These are phyloP conservation scores for Agrochola macilenta DNA, from an alignment of 2,888 invertebrate genomes.

Conservation along the genomic window DNA sequence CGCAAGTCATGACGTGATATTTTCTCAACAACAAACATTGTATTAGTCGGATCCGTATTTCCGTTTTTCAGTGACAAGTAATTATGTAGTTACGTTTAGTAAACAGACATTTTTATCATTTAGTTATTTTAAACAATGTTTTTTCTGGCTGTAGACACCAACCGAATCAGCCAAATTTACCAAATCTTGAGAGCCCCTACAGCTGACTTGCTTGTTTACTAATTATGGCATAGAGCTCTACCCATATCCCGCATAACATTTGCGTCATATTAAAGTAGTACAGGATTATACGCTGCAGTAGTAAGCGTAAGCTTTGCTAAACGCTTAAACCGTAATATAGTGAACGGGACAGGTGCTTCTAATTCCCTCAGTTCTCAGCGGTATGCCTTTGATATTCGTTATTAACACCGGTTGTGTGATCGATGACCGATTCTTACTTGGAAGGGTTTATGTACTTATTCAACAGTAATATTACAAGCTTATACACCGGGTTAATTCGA, in stretches of 20 bases:
- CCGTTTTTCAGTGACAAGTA: not conserved
- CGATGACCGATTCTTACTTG: slow-evolving; percentile 28
- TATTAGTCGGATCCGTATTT: not conserved
- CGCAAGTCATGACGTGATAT: not conserved
- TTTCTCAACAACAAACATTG: not conserved
- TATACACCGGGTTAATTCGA: not conserved
- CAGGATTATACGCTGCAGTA: slow-evolving; percentile 13
- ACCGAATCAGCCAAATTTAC: not conserved
- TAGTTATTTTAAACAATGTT: not conserved
- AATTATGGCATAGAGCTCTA: no score
- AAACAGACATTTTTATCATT: not conserved
- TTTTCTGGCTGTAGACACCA: not conserved
- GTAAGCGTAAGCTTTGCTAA: slow-evolving; percentile 13
- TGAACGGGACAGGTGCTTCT: slow-evolving; percentile 41
- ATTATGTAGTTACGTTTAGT: not conserved
- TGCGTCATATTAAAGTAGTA: not conserved
- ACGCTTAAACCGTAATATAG: slow-evolving; percentile 27
- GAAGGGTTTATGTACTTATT: slow-evolving; percentile 27
- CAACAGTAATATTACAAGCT: not conserved
- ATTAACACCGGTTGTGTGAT: slow-evolving; percentile 39
- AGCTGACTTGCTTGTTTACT: not conserved
- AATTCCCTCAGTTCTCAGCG: slow-evolving; percentile 44
- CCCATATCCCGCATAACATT: not conserved
- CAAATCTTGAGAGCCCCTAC: not conserved
- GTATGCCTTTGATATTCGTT: slow-evolving; percentile 51